Percentiles rank a stretch among this genome's conserved stretches.
These are phyloP conservation scores for Alouatta palliata DNA, from an alignment of 2,113 vertebrate genomes.

Conservation along the genomic window DNA sequence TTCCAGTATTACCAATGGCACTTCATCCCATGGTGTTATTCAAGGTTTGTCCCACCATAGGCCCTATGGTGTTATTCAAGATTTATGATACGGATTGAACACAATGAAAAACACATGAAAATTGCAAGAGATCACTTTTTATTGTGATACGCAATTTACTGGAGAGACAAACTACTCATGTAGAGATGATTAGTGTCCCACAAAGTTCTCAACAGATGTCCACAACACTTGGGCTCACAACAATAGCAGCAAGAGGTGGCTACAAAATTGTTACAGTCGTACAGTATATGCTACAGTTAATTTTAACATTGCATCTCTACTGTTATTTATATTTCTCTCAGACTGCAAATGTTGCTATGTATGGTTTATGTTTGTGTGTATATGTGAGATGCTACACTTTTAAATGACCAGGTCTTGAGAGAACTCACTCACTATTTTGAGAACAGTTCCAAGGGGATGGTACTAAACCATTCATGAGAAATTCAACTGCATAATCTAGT, in stretches of 20 bases:
- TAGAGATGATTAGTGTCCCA: not conserved
- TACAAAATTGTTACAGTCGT: not conserved
- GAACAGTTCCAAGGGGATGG: too few relatives aligned
- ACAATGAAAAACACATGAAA: too few relatives aligned
- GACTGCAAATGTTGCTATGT: not conserved
- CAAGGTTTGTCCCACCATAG: too few relatives aligned
- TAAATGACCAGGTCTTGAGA: too few relatives aligned
- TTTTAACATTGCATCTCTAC: not conserved
- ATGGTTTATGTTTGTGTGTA: not conserved
- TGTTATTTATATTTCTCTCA: not conserved
- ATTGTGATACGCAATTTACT: not conserved
- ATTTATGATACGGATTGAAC: too few relatives aligned
- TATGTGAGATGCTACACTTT: not conserved
- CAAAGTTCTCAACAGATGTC: not conserved
- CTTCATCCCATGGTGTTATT: too few relatives aligned
- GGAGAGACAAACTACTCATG: not conserved
- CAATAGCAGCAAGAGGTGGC: not conserved
- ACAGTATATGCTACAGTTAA: not conserved
- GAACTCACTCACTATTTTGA: too few relatives aligned
- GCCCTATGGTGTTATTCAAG: too few relatives aligned
- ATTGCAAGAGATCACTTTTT: too few relatives aligned
- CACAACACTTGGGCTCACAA: not conserved
- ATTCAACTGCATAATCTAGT: too few relatives aligned
- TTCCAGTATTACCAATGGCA: too few relatives aligned
- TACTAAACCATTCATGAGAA: too few relatives aligned